phyloP scores from a whole-genome alignment of 2,113 vertebrate species.

The Cromileptes altivelis region DNA sequence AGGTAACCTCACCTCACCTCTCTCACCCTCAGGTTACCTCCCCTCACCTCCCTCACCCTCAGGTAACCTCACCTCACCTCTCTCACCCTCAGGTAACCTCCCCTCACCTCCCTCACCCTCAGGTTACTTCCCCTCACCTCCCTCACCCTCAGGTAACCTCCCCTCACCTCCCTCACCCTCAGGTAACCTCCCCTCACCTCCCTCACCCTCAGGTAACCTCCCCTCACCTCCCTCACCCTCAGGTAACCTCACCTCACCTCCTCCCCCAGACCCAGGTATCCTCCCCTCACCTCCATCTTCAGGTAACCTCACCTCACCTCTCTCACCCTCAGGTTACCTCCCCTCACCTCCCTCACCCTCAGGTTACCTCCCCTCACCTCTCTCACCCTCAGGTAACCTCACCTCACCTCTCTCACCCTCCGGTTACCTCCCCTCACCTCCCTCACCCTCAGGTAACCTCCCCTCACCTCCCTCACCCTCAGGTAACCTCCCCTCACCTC shows the following conservation, averaged over 20 bases:
- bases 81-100: background rate
- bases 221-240: background rate
- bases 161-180: background rate
- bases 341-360: background rate
- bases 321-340: background rate
- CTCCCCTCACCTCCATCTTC: background rate
- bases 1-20: background rate
- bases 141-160: too few species aligned
- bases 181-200: background rate
- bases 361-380: background rate
- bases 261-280: background rate
- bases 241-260: background rate
- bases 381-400: background rate
- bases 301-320: background rate
- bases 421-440: conserved; percentile 16
- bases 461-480: background rate
- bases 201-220: background rate
- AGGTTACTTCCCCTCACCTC: too few species aligned
- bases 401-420: background rate
- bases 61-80: too few species aligned
- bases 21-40: background rate
- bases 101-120: background rate
- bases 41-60: background rate
- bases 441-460: background rate
- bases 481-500: background rate